Percentiles rank a stretch among this genome's conserved stretches.
These are phyloP conservation scores for Bergia sp. DNA, from an alignment of 92 coral and sea anemone species.

Conservation along the genomic window DNA sequence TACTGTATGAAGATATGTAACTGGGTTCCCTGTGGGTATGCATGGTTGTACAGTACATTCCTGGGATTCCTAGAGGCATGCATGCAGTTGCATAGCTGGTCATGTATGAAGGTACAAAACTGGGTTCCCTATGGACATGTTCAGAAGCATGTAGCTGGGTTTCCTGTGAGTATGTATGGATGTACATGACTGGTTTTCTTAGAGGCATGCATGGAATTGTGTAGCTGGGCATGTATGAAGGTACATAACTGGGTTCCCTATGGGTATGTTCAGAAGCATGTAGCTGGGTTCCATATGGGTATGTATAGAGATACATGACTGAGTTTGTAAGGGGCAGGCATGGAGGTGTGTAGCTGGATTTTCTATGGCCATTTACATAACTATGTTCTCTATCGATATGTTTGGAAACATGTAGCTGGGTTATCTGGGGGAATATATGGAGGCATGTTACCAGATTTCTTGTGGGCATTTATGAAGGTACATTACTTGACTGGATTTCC, in stretches of 20 bases:
- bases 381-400: no score
- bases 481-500: not conserved
- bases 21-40: not conserved
- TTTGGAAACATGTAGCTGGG: no score
- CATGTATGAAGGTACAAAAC: not conserved
- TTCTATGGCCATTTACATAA: slow-evolving; percentile 51
- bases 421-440: not conserved
- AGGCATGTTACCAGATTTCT: not conserved
- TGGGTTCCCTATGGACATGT: not conserved
- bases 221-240: no score
- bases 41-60: not conserved
- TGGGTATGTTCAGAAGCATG: not conserved
- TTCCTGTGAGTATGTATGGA: not conserved
- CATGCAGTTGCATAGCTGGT: not conserved
- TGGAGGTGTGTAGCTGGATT: slow-evolving; percentile 45
- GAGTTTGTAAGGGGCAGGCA: not conserved
- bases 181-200: no score
- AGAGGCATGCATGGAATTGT: no score
- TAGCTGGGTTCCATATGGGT: not conserved
- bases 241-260: not conserved
- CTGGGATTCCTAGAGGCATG: slow-evolving; percentile 4
- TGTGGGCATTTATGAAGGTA: not conserved
- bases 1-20: not conserved
- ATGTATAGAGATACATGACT: not conserved
- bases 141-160: not conserved